Evolutionary conservation across 2,888 invertebrate genomes (phyloP).

Genomic region (Drosophila limbata): DNA sequence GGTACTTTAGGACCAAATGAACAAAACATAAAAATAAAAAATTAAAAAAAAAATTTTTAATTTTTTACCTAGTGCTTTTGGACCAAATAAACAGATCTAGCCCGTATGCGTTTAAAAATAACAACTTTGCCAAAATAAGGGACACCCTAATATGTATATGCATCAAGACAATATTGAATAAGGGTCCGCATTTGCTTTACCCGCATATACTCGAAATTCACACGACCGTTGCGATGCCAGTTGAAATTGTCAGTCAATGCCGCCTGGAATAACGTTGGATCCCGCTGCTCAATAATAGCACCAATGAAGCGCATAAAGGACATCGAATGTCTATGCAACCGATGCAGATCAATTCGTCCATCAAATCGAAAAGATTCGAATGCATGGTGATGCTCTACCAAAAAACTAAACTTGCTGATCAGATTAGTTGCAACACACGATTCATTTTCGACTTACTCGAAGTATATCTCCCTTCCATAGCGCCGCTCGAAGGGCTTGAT

Average conservation of each 20-base stretch:
- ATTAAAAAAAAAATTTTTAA: no score
- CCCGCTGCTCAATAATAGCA: constrained; percentile 68
- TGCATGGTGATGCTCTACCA: constrained; percentile 50
- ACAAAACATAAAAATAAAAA: no score
- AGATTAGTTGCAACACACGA: not conserved
- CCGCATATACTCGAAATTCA: constrained; percentile 42
- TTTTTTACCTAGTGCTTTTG: no score
- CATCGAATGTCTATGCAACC: constrained; percentile 64
- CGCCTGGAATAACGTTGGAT: constrained; percentile 53
- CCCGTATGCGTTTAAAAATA: no score
- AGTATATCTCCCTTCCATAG: constrained; percentile 51
- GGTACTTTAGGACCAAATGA: no score
- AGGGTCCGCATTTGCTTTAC: constrained; percentile 34
- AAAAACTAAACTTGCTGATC: constrained; percentile 56
- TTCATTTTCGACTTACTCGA: constrained; percentile 33
- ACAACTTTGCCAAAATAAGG: no score
- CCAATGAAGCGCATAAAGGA: constrained; percentile 59
- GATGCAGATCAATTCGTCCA: constrained; percentile 51
- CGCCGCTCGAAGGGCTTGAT: constrained; percentile 56
- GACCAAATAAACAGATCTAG: no score
- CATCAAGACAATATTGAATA: not conserved
- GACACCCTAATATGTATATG: no score
- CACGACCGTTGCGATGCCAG: constrained; percentile 33
- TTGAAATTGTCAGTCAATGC: constrained; percentile 46
- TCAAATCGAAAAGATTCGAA: constrained; percentile 64